Percentiles rank a stretch among this genome's conserved stretches.
Conservation (phyloP, 1,140 invertebrate genomes). For the Drosophila navojoa region DNA sequence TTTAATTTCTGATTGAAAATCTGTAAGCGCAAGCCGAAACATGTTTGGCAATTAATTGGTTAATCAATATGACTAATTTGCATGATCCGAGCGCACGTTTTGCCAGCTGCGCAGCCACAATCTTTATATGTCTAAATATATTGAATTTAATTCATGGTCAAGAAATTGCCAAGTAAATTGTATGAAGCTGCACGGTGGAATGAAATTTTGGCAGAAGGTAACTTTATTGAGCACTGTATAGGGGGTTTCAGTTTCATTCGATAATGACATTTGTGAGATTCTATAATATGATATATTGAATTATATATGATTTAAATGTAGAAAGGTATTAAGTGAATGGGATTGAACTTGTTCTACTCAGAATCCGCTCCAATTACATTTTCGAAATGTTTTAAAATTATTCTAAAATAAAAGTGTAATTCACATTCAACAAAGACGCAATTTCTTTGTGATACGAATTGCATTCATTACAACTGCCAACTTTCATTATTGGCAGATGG, state of each 20-base stretch:
- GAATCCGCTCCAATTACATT: too few species aligned
- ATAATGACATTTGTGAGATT: too few species aligned
- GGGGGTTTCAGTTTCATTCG: too few species aligned
- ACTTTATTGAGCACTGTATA: not conserved
- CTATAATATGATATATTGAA: too few species aligned
- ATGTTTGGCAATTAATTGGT: constrained; percentile 81
- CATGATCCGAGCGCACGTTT: constrained; percentile 67
- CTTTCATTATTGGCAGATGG: too few species aligned
- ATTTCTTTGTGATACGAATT: not conserved
- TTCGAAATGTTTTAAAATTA: too few species aligned
- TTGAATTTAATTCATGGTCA: constrained; percentile 48
- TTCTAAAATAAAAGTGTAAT: too few species aligned
- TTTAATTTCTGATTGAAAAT: constrained; percentile 77
- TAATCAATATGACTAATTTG: constrained; percentile 82
- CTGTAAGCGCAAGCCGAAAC: constrained; percentile 62
- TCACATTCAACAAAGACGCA: too few species aligned
- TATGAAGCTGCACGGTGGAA: constrained; percentile 14
- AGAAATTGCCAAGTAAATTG: constrained; percentile 45
- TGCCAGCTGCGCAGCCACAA: constrained; percentile 23
- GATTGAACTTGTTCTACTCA: too few species aligned
- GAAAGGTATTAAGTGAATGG: too few species aligned
- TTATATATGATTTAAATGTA: too few species aligned
- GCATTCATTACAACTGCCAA: not conserved
- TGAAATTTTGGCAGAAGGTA: not conserved
- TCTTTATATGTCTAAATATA: constrained; percentile 5